A percentile compares a stretch with the other conserved stretches of the same genome.
phyloP scores from a whole-genome alignment of 2,888 invertebrate genomes.

The Cordylochernes scorpioides region DNA sequence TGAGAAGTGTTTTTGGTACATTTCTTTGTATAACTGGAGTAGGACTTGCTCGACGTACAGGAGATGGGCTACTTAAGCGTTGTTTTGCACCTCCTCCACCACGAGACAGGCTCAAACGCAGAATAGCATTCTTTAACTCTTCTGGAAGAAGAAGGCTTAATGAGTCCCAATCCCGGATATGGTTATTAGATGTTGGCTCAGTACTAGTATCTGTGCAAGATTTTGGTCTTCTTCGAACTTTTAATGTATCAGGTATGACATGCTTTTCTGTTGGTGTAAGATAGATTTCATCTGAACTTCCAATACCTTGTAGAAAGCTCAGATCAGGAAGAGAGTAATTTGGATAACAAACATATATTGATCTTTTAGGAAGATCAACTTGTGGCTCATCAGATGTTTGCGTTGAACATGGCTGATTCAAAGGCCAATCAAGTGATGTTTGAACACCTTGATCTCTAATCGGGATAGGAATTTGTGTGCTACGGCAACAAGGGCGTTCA shows the following conservation, averaged over 20 bases:
- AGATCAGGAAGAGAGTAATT: constrained; percentile 68
- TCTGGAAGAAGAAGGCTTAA: constrained; percentile 57
- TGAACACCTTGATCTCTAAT: constrained; percentile 17
- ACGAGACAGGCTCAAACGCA: too few species aligned
- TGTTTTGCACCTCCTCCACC: constrained; percentile 2
- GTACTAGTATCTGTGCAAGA: constrained; percentile 56
- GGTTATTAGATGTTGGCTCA: constrained; percentile 42
- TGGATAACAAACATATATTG: constrained; percentile 66
- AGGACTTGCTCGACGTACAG: too few species aligned
- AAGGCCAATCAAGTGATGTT: constrained; percentile 13
- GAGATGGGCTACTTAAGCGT: too few species aligned
- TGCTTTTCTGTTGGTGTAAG: constrained; percentile 13
- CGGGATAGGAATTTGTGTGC: constrained; percentile 17
- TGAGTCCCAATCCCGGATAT: constrained; percentile 71
- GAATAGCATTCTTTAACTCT: constrained; percentile 28
- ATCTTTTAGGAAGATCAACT: constrained; percentile 18
- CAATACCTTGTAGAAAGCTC: constrained; percentile 37
- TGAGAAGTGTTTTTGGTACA: too few species aligned
- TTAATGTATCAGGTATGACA: constrained; percentile 2
- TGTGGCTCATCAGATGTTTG: constrained; percentile 1
- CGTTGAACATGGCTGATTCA: too few species aligned
- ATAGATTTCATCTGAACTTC: constrained; percentile 17
- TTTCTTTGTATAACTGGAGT: too few species aligned
- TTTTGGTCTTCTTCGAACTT: constrained; percentile 29
- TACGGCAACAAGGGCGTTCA: constrained; percentile 10